Base-by-base conservation (phyloP, 2,888 invertebrate species). In the Zaprionus lineosus region DNA sequence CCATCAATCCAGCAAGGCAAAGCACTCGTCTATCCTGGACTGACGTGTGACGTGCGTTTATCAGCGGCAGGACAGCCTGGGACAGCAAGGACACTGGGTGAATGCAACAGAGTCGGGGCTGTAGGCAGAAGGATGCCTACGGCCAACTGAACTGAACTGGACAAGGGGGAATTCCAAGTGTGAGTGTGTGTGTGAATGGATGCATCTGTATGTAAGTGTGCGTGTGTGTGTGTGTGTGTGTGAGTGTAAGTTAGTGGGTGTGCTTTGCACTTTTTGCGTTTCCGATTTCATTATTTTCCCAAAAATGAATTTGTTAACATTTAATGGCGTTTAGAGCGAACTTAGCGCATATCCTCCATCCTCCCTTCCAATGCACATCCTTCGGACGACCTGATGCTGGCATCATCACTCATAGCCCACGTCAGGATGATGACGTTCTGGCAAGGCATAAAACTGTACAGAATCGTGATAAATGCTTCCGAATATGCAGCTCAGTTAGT, bases 11-110 rank as follows among this genome's bases (percentile, higher is more conserved):
- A 69, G 53, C 68, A 75, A 65, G 64, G 73, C 73, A 61, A 24
- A 68, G 69, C 63, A 68, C 63, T 62, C 62, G 31, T 37, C 26
- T 31, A 12, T 51, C 56, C 65, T 48, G 50, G 61, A 56, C 63
- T 77, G 82, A 82, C 75, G 69, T 77, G 82, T 74, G 82, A 82
- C 75, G 82, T 82, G 78, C 82, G 82, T 77, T 82, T 77, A 77
- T 77, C 77, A 77, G 77, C 72, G 75, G 78, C 77, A 70, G 68
- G 39, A 56, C 37, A 53, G 58, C 39, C 39, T 21, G 14, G 58
- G 53, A 39, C 53, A 34, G 34, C 14, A 33, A 60, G 51, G 29
- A 48, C 40, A 34, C 1, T 2, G 2, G 34, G 6, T 4, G 55
- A 26, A 12, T 34, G 28, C 21, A 26, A 47, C 33, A 33, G 2